These are phyloP conservation scores for Macrocentrus cingulum DNA, from an alignment of 1,140 invertebrate species.

Conservation along the genomic window DNA sequence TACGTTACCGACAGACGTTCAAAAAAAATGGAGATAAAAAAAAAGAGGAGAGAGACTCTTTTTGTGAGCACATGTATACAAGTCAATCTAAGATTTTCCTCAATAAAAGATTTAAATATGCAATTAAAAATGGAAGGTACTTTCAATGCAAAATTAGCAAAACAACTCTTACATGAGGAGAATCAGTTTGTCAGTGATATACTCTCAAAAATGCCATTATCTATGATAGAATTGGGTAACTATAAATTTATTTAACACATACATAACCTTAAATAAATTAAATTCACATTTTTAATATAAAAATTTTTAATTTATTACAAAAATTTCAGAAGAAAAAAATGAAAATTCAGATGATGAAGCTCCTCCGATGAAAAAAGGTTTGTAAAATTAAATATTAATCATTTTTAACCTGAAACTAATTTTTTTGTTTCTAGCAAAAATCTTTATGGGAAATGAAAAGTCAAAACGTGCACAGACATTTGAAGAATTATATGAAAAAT, in stretches of 20 bases:
- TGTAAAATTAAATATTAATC: slow-evolving; percentile 8
- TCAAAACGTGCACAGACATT: slow-evolving; percentile 53
- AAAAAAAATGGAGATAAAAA: too few relatives aligned
- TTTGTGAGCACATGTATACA: too few relatives aligned
- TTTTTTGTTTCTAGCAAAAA: slow-evolving; percentile 33
- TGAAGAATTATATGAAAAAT: slow-evolving; percentile 54
- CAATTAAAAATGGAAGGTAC: slow-evolving; percentile 47
- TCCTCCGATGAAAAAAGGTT: slow-evolving; percentile 23
- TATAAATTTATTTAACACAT: slow-evolving; percentile 17
- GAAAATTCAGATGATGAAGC: slow-evolving; percentile 21
- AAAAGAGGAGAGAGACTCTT: too few relatives aligned
- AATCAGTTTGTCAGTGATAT: slow-evolving; percentile 54
- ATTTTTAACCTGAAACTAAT: slow-evolving; percentile 11
- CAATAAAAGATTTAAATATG: slow-evolving; percentile 40
- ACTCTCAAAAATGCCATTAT: slow-evolving; percentile 52
- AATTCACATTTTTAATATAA: not conserved
- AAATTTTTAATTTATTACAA: slow-evolving; percentile 5
- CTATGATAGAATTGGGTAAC: slow-evolving; percentile 40
- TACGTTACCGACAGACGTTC: too few relatives aligned
- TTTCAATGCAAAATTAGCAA: slow-evolving; percentile 47
- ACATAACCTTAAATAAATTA: slow-evolving; percentile 34
- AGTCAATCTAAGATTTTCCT: too few relatives aligned
- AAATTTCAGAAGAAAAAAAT: slow-evolving; percentile 17
- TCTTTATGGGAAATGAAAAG: slow-evolving; percentile 23
- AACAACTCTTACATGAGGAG: slow-evolving; percentile 46